Evolutionary conservation across 1,140 invertebrate genomes (phyloP), one percentile per base, ranked within the genome.

Genomic region (Zeugodacus cucurbitae): DNA sequence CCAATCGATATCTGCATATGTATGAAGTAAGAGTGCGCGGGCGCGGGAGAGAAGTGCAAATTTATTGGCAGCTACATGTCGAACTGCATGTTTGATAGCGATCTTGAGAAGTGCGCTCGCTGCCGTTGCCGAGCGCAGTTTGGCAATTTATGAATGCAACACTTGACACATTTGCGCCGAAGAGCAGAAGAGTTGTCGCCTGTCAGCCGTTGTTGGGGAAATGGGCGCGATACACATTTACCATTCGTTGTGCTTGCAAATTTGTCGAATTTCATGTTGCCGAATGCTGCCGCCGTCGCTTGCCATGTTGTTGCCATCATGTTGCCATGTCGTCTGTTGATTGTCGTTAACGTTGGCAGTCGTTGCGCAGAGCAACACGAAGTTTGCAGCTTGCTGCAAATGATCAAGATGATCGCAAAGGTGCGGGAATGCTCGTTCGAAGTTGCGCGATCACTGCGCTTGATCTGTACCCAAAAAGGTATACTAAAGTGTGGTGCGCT

Each of bases 1-100:
- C n/a, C 58, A n/a, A 67, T 0, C 58, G 58, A 17, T 54, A 67
- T 29, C 64, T 26, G 29, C 62, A n/a, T 54, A 54, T 54, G 48
- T 17, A 48, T 3, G 17, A 32, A 11, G 64, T 17, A 5, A n/a
- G 58, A 4, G 26, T 26, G 22, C 22, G 74, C 44, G 74, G 8
- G 41, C 44, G 74, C 22, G 41, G 44, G 44, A 74, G n/a, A 82
- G 74, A 82, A 41, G 37, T 82, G 74, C 26, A 82, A 82, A 82
- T 82, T 82, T 82, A 82, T 82, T 82, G 74, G 74, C 74, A 82
- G 74, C 74, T 44, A 82, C 74, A 82, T 82, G 74, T 82, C 74
- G 74, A 82, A 82, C 34, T 82, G 74, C 74, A 48, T 82, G 74
- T 82, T 82, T 82, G 74, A 82, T 82, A 82, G 74, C 41, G 41